Conservation (phyloP, 1,140 invertebrate genomes). For the Brachionus angularis region DNA sequence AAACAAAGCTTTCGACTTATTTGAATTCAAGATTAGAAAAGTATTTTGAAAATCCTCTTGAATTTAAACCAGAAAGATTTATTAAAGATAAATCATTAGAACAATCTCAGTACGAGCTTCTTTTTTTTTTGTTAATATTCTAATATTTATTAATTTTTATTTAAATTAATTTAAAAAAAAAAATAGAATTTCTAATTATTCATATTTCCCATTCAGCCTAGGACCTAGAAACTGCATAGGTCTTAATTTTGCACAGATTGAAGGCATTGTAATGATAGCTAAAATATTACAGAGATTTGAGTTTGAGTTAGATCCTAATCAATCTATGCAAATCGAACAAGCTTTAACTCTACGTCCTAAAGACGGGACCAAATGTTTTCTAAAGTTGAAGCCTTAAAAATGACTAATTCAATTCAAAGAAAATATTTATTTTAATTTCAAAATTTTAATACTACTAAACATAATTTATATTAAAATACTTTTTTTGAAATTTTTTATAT, state of each 20-base stretch:
- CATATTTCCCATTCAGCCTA: neutral
- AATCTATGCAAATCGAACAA: neutral
- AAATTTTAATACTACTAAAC: too few relatives aligned
- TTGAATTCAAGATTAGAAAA: neutral
- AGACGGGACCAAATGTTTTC: neutral
- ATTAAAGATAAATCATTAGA: neutral
- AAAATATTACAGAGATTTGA: neutral
- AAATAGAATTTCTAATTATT: neutral
- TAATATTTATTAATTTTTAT: too few relatives aligned
- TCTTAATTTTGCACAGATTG: neutral
- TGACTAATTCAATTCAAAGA: too few relatives aligned
- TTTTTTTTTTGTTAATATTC: too few relatives aligned
- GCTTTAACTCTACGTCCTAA: neutral
- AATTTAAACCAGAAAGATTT: neutral
- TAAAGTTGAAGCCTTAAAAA: neutral
- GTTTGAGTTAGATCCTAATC: neutral
- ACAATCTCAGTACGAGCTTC: too few relatives aligned
- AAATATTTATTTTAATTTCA: too few relatives aligned
- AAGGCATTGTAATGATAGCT: neutral
- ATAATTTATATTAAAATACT: too few relatives aligned
- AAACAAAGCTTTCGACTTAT: neutral
- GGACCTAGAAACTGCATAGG: neutral
- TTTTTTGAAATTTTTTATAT: too few relatives aligned
- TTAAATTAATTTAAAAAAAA: too few relatives aligned
- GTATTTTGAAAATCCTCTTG: neutral